Evolutionary conservation across 2,113 vertebrate species (phyloP).

Genomic region (Prionailurus viverrinus): DNA sequence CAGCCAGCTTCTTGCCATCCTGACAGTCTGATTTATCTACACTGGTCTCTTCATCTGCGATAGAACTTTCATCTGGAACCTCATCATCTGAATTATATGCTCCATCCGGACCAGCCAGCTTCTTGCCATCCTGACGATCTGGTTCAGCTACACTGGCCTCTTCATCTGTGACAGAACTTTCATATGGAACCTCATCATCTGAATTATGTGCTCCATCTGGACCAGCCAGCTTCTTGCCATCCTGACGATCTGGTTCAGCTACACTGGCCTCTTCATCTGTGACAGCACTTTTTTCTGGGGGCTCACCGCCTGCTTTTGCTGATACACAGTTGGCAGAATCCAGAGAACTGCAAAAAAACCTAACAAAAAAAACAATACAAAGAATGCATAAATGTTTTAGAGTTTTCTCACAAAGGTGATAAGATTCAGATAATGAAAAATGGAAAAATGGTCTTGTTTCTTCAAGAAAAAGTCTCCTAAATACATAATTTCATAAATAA

Average conservation of each 20-base stretch:
- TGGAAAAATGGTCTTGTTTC: neutral
- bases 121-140: neutral
- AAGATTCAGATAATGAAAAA: conserved; percentile 1
- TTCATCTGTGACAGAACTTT: too few relatives aligned
- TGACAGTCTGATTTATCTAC: neutral
- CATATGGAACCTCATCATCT: neutral
- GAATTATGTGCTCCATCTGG: neutral
- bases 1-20: neutral
- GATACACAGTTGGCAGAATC: conserved; percentile 5
- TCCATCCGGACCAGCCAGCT: neutral
- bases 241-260: neutral
- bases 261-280: neutral
- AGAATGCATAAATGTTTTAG: neutral
- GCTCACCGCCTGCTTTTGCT: conserved; percentile 66
- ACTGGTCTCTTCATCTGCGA: neutral
- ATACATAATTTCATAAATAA: neutral
- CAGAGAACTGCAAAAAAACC: conserved; percentile 90
- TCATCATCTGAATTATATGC: neutral
- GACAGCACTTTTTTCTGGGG: conserved; percentile 27
- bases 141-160: neutral
- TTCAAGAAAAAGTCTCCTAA: neutral
- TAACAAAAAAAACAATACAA: conserved; percentile 76
- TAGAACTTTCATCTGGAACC: neutral
- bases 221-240: neutral
- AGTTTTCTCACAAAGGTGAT: neutral